Conservation (phyloP, 2,888 invertebrate species). For the Morpho deidamia region DNA sequence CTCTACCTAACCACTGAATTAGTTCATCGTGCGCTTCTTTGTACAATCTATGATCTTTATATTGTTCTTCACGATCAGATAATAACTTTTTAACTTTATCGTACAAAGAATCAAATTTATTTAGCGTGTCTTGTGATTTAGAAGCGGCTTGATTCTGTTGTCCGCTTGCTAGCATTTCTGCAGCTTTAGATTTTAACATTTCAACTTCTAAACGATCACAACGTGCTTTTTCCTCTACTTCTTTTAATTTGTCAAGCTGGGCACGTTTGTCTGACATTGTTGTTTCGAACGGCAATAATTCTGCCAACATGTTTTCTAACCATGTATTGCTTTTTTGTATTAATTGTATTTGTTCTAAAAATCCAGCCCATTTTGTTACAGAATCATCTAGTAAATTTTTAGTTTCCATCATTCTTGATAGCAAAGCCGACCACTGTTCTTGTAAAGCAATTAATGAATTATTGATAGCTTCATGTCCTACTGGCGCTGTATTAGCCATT, state of each 20-base stretch:
- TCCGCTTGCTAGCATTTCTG: constrained; percentile 91
- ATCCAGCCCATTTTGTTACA: constrained; percentile 94
- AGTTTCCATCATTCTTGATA: constrained; percentile 93
- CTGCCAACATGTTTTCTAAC: constrained; percentile 85
- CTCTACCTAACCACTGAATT: constrained; percentile 91
- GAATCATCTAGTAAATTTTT: constrained; percentile 92
- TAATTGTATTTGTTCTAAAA: constrained; percentile 91
- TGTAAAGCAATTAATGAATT: constrained; percentile 89
- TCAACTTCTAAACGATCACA: constrained; percentile 95
- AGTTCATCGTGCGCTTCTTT: constrained; percentile 95
- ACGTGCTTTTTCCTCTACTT: constrained; percentile 91
- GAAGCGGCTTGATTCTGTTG: constrained; percentile 90
- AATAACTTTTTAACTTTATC: constrained; percentile 87
- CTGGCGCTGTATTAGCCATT: constrained; percentile 92
- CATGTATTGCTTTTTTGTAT: constrained; percentile 89
- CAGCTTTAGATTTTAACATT: constrained; percentile 88
- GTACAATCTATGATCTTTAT: constrained; percentile 91
- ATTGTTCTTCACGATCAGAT: constrained; percentile 89
- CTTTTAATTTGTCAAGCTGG: constrained; percentile 91
- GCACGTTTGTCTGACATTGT: constrained; percentile 92
- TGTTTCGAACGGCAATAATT: constrained; percentile 85
- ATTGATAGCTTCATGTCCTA: constrained; percentile 92
- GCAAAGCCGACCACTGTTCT: constrained; percentile 92
- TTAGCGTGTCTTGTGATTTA: constrained; percentile 90
- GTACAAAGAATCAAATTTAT: constrained; percentile 88